These are phyloP conservation scores for Podargus strigoides DNA, from an alignment of 2,797 vertebrate species.

Conservation along the genomic window DNA sequence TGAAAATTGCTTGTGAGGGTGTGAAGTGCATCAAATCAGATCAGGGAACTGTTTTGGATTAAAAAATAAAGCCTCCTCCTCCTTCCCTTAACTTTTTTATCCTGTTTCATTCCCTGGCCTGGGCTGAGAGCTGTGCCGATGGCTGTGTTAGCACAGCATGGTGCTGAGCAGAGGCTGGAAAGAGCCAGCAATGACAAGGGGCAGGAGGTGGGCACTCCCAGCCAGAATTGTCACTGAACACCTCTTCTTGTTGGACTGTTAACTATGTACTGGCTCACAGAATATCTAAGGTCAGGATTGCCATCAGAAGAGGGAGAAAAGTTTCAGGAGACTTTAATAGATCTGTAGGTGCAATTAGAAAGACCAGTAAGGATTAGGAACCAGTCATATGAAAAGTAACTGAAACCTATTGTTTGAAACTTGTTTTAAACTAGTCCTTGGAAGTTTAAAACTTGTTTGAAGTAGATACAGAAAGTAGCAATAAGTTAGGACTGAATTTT, in stretches of 20 bases:
- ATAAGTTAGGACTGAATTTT: neutral
- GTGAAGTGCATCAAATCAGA: slow-evolving; percentile 36
- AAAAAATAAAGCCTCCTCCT: slow-evolving; percentile 18
- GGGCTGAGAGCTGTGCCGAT: neutral
- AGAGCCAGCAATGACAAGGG: neutral
- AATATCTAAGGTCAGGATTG: neutral
- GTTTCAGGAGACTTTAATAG: neutral
- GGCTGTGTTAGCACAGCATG: rapidly evolving
- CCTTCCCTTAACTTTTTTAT: neutral
- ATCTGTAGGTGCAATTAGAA: neutral
- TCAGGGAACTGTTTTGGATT: neutral
- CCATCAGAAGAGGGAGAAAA: neutral
- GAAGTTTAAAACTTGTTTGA: neutral
- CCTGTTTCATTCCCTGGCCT: neutral
- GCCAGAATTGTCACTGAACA: neutral
- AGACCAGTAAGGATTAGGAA: neutral
- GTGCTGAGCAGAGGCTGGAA: neutral
- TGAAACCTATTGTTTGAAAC: neutral
- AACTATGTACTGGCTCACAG: neutral
- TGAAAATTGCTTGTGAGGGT: slow-evolving; percentile 10
- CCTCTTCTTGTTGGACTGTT: neutral
- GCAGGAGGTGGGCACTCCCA: neutral
- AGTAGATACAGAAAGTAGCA: neutral
- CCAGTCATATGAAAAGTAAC: neutral
- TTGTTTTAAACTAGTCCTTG: neutral